phyloP scores from a whole-genome alignment of 1,140 invertebrate genomes.

The Philopotamus ludificatus region DNA sequence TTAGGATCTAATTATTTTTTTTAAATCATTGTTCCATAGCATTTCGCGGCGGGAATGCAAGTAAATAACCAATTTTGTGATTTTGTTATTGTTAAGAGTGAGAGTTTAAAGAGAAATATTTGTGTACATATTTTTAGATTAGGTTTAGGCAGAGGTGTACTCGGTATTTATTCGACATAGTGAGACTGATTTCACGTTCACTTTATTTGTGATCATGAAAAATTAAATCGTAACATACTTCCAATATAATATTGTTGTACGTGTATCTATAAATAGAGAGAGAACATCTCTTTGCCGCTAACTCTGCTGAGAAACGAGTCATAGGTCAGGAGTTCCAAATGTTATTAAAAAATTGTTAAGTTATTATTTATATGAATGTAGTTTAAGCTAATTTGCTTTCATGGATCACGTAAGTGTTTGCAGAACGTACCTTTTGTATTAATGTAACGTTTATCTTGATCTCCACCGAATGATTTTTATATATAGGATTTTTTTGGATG shows the following conservation, averaged over 20 bases:
- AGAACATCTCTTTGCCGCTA: conserved; percentile 36
- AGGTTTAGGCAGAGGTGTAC: conserved; percentile 30
- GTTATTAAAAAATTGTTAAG: conserved; percentile 33
- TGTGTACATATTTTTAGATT: conserved; percentile 37
- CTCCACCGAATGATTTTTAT: conserved; percentile 42
- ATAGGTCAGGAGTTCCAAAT: conserved; percentile 40
- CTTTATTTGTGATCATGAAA: conserved; percentile 24
- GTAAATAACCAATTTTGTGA: conserved; percentile 38
- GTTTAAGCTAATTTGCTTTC: conserved; percentile 39
- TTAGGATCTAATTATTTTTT: conserved; percentile 23
- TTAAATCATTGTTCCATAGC: conserved; percentile 35
- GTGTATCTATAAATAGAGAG: conserved; percentile 22
- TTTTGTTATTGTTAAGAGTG: conserved; percentile 40
- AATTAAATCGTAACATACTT: conserved; percentile 37
- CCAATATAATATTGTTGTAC: conserved; percentile 28
- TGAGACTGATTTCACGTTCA: conserved; percentile 39
- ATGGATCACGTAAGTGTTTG: conserved; percentile 38
- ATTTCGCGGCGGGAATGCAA: conserved; percentile 29
- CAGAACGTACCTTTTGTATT: conserved; percentile 41
- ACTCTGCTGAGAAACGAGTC: conserved; percentile 28
- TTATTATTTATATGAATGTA: conserved; percentile 33
- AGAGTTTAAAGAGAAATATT: conserved; percentile 22
- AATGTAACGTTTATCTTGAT: conserved; percentile 42
- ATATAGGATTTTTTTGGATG: conserved; percentile 39
- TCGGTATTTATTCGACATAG: conserved; percentile 40